These are phyloP conservation scores for Monodelphis domestica DNA, from an alignment of 2,797 vertebrate species.

Conservation along the genomic window DNA sequence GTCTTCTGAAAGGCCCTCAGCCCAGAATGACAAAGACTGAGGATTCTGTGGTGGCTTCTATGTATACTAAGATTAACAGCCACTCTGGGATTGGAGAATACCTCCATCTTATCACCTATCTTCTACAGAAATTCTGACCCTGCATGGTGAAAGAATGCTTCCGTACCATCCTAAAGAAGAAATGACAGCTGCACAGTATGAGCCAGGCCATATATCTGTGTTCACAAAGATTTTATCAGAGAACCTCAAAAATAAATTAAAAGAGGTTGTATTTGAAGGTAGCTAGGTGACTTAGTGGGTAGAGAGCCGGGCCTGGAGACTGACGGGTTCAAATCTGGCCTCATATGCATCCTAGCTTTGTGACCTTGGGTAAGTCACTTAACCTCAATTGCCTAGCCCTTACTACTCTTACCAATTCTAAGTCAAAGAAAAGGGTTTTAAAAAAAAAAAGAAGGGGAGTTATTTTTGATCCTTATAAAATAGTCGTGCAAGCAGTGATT, in stretches of 20 bases:
- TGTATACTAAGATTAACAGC: not conserved
- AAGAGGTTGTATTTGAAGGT: not conserved
- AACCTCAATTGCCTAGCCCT: too few species aligned
- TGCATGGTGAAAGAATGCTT: not conserved
- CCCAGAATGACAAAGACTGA: not conserved
- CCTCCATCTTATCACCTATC: not conserved
- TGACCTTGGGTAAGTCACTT: too few species aligned
- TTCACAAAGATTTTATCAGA: not conserved
- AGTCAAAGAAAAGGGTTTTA: too few species aligned
- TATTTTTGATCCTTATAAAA: not conserved
- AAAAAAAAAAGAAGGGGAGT: too few species aligned
- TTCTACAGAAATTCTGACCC: not conserved
- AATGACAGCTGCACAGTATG: not conserved
- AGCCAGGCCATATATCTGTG: not conserved
- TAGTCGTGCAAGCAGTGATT: not conserved
- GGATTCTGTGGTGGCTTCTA: not conserved
- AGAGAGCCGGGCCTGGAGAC: too few species aligned
- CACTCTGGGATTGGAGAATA: not conserved
- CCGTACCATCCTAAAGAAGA: not conserved
- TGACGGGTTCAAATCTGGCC: too few species aligned
- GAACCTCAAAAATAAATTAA: not conserved
- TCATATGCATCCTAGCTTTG: too few species aligned
- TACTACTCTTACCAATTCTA: too few species aligned
- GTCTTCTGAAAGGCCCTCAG: not conserved
- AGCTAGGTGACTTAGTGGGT: too few species aligned